Evolutionary conservation across 2,113 vertebrate species (phyloP).

Genomic region (Lipotes vexillifer): DNA sequence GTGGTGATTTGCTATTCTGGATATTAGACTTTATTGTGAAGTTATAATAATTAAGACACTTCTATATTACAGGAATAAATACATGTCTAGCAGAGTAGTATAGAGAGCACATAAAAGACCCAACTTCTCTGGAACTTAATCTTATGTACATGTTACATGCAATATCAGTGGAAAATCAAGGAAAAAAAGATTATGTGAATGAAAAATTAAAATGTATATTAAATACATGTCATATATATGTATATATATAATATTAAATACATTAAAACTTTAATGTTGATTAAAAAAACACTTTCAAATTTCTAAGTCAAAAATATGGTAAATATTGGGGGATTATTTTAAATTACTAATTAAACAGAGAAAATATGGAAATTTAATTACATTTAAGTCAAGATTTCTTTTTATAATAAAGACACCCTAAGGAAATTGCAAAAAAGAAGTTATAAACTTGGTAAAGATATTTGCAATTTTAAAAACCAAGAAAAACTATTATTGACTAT

Average conservation of each 20-base stretch:
- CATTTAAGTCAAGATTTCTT: not conserved
- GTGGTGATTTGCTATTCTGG: not conserved
- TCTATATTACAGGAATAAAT: not conserved
- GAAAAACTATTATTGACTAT: not conserved
- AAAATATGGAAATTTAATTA: not conserved
- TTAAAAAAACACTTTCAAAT: not conserved
- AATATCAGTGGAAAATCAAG: not conserved
- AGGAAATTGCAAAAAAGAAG: not conserved
- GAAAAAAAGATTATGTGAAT: not conserved
- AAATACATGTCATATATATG: not conserved
- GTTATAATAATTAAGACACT: not conserved
- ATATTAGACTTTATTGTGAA: not conserved
- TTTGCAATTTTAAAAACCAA: not conserved
- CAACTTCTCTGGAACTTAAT: not conserved
- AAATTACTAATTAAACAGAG: not conserved
- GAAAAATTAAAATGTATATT: not conserved
- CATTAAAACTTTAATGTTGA: not conserved
- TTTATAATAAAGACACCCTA: not conserved
- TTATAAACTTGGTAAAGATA: not conserved
- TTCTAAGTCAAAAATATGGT: not conserved
- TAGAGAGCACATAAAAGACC: not conserved
- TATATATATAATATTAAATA: not conserved
- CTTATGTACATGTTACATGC: not conserved
- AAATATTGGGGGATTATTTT: not conserved
- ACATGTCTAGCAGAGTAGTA: not conserved